Evolutionary conservation across 2,113 vertebrate genomes (phyloP).

Genomic region (Sander vitreus): DNA sequence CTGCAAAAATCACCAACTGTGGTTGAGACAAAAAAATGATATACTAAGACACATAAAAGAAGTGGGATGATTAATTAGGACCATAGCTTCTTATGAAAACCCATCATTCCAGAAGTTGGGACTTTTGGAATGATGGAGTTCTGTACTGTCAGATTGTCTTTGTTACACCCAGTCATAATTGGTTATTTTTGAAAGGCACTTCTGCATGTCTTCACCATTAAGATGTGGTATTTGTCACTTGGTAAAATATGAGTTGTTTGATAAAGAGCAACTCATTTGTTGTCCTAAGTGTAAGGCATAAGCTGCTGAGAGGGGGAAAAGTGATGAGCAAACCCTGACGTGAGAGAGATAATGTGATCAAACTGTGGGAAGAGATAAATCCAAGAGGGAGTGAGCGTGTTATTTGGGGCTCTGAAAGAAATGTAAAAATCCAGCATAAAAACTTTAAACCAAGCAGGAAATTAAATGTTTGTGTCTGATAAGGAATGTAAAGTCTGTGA

Average conservation of each 20-base stretch:
- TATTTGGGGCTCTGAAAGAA: constrained; percentile 23
- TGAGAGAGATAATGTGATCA: constrained; percentile 7
- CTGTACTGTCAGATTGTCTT: background rate
- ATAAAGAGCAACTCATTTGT: background rate
- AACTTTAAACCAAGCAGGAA: constrained; percentile 53
- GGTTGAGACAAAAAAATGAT: background rate
- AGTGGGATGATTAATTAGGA: background rate
- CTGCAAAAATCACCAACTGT: background rate
- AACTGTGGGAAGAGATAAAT: constrained; percentile 19
- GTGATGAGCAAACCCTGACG: constrained; percentile 16
- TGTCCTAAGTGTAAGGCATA: background rate
- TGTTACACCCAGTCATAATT: background rate
- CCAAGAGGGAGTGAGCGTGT: background rate
- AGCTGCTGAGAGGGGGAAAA: background rate
- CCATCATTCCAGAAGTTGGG: background rate
- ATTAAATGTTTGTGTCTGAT: constrained; percentile 51
- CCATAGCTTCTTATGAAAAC: background rate
- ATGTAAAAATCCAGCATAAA: constrained; percentile 16
- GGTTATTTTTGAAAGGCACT: background rate
- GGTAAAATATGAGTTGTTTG: background rate
- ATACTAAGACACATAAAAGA: background rate
- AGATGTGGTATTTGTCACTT: background rate
- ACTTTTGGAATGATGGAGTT: background rate
- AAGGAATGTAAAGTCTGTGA: background rate
- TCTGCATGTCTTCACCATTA: background rate